Base-by-base conservation (phyloP, 2,888 invertebrate species). In the Lamellibrachia columna region DNA sequence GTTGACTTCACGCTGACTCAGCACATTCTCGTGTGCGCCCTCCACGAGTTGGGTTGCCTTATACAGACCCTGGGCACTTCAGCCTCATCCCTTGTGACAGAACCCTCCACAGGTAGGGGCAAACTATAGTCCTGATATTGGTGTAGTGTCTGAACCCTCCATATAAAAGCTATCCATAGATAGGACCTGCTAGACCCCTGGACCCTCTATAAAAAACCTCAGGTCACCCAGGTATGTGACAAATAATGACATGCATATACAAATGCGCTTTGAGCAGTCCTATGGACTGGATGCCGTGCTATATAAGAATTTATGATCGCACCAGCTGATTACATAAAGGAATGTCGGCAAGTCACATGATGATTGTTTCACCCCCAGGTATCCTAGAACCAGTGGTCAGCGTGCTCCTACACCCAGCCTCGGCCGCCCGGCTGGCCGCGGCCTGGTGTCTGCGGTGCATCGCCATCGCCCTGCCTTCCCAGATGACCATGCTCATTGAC, bases 381-480 rank as follows among this genome's bases (percentile, higher is more conserved):
- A 97, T 98, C 93, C 97, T 98, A 93, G 98, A 98, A 96, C 98
- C 98, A n/a, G 97, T 98, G 40, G 97, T 98, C 94, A 97, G 98
- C 96, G 98, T 99, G 52, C 96, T 99, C 93, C 98, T 99, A 90
- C 99, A 99, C 97, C 99, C 99, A 0, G 98, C 98, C 96, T 98
- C 98, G 22, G 94, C 94, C 22, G 99, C 99, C 1, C 97, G 99
- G 53, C 97, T 99, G 93, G 98, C 99, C 22, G 99, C 99, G 40
- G 99, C 99, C 40, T 99, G 99, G 98, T 98, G 99, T 96, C 97
- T 99, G 93, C 98, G 98, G 92, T 98, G 98, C 96, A 98, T 99
- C 95, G 98, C 99, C 95, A 98, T 98, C 55, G 99, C 99, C 75
- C 98, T 99, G 92, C 99, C 99, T 8, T 98, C 98, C 95, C 98